Percentiles rank a stretch among this genome's conserved stretches.
Evolutionary conservation across 2,888 invertebrate species (phyloP).

Genomic region (Anaspis maculata): DNA sequence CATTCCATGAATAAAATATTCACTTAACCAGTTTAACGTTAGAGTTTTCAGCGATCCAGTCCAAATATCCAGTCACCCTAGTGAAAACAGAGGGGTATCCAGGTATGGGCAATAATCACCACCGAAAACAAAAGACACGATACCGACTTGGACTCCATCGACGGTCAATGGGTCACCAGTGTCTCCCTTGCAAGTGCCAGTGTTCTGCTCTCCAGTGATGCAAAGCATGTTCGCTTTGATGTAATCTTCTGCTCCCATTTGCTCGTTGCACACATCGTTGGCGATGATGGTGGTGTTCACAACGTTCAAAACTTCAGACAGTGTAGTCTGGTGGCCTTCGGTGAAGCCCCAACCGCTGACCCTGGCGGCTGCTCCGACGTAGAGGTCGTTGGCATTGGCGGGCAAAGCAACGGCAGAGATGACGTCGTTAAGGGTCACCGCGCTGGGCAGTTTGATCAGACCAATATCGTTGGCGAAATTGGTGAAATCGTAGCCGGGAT

Average conservation of each 20-base stretch:
- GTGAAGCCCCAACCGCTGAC: conserved; percentile 20
- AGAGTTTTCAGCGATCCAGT: conserved; percentile 13
- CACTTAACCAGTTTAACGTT: conserved; percentile 1
- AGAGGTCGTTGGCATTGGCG: conserved; percentile 3
- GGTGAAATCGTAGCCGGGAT: conserved; percentile 18
- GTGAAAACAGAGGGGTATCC: conserved; percentile 14
- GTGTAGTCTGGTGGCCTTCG: conserved; percentile 4
- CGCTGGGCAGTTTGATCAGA: conserved; percentile 22
- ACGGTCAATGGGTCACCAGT: conserved; percentile 18
- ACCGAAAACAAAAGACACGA: conserved; percentile 15
- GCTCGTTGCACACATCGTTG: conserved; percentile 8
- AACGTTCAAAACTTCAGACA: conserved; percentile 12
- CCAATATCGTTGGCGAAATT: conserved; percentile 28
- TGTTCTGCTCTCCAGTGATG: conserved; percentile 9
- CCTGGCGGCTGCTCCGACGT: conserved; percentile 9
- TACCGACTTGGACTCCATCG: conserved; percentile 11
- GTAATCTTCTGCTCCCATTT: conserved; percentile 6
- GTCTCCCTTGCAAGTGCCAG: conserved; percentile 16
- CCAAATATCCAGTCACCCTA: conserved; percentile 12
- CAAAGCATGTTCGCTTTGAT: conserved; percentile 10
- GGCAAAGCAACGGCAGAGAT: conserved; percentile 30
- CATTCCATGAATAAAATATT: too few relatives aligned
- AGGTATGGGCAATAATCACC: conserved; percentile 6
- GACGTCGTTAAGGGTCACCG: conserved; percentile 22
- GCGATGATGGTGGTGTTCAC: conserved; percentile 13